A percentile compares a stretch with the other conserved stretches of the same genome.
These are phyloP conservation scores for Drosophila truncata DNA, from an alignment of 1,140 invertebrate species.

Conservation along the genomic window DNA sequence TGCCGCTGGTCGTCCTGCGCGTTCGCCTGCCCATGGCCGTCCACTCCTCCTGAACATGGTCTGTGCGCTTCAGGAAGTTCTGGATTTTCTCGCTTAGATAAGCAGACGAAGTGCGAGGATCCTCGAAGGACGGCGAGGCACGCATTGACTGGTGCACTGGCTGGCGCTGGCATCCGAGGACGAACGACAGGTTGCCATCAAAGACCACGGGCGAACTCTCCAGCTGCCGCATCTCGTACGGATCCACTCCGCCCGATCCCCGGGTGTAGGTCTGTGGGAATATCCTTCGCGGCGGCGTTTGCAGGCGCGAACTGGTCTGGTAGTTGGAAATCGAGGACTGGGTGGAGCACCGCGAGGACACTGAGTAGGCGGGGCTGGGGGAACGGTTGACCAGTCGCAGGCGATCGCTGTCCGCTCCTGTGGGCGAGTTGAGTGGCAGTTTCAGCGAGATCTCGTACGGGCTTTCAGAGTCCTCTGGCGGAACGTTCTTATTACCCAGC, in stretches of 20 bases:
- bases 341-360: conserved; percentile 68
- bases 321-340: conserved; percentile 50
- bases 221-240: conserved; percentile 87
- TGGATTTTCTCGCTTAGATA: conserved; percentile 91
- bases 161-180: conserved; percentile 90
- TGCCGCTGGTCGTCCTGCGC: conserved; percentile 78
- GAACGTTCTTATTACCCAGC: conserved; percentile 47
- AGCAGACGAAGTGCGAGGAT: conserved; percentile 91
- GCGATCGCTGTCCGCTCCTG: conserved; percentile 52
- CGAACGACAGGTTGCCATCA: conserved; percentile 92
- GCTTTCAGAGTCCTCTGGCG: conserved; percentile 51
- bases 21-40: conserved; percentile 84
- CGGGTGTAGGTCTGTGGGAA: conserved; percentile 88
- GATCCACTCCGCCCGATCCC: conserved; percentile 83
- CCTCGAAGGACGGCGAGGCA: conserved; percentile 90
- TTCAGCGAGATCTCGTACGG: conserved; percentile 76
- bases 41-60: conserved; percentile 95
- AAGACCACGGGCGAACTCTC: conserved; percentile 92
- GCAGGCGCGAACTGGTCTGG: conserved; percentile 52
- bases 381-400: conserved; percentile 70
- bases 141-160: conserved; percentile 89
- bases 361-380: conserved; percentile 74
- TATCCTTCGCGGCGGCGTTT: conserved; percentile 87
- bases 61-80: conserved; percentile 92
- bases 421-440: conserved; percentile 71